phyloP scores from a whole-genome alignment of 2,888 invertebrate species.

The Tachystola acroxantha region DNA sequence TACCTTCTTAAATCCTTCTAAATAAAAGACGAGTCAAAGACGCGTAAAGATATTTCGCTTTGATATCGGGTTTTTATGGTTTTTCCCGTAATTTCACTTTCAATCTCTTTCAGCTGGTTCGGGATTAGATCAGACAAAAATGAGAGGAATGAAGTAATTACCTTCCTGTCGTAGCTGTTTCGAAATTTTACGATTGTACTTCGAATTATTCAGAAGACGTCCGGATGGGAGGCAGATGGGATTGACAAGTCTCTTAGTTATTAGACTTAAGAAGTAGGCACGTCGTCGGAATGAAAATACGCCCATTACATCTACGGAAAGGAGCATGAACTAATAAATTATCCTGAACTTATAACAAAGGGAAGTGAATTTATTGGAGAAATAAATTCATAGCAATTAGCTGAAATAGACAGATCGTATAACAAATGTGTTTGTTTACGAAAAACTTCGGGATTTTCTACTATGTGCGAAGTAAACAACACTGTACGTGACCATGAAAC shows the following conservation, averaged over 20 bases:
- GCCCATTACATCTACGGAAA: not conserved
- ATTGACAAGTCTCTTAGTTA: not conserved
- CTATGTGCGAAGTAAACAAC: conserved; percentile 6
- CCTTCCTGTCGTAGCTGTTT: no score
- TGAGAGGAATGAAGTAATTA: not conserved
- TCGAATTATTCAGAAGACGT: not conserved
- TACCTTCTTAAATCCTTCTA: conserved; percentile 35
- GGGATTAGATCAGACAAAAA: not conserved
- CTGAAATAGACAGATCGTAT: conserved; percentile 22
- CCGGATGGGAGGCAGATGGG: not conserved
- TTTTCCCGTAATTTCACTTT: not conserved
- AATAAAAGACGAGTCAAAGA: conserved; percentile 37
- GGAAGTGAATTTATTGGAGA: conserved; percentile 20
- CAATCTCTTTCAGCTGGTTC: not conserved
- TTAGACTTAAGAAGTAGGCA: not conserved
- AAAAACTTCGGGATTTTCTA: conserved; percentile 11
- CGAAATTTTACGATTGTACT: no score
- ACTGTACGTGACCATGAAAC: conserved; percentile 14
- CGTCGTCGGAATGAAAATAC: not conserved
- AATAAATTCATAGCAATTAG: conserved; percentile 23
- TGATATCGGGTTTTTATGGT: conserved; percentile 25
- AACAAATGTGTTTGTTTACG: conserved; percentile 30
- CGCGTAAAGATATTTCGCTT: conserved; percentile 28
- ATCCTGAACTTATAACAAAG: conserved; percentile 13
- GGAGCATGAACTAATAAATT: conserved; percentile 7